These are phyloP conservation scores for Schlechtendalia chinensis DNA, from an alignment of 1,140 invertebrate genomes.

Conservation along the genomic window DNA sequence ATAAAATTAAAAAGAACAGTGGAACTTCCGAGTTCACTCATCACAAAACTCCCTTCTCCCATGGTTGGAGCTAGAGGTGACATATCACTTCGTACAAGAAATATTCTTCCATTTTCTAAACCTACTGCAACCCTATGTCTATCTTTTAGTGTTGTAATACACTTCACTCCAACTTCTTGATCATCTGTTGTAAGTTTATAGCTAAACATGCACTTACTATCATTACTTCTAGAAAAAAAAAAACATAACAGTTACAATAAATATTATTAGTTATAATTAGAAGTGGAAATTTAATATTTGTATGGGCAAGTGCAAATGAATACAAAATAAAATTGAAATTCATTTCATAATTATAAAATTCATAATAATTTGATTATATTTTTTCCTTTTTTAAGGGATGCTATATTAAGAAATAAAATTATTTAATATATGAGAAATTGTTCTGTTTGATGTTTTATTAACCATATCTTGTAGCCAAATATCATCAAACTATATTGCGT, in stretches of 20 bases:
- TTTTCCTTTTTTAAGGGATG: too few relatives aligned
- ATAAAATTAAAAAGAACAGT: slow-evolving; percentile 64
- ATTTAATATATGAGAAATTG: too few relatives aligned
- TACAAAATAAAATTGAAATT: too few relatives aligned
- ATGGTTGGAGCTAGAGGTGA: slow-evolving; percentile 63
- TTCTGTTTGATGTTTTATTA: too few relatives aligned
- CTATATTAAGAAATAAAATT: too few relatives aligned
- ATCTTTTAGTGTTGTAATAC: slow-evolving; percentile 53
- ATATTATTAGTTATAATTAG: neutral
- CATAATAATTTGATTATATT: too few relatives aligned
- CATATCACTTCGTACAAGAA: slow-evolving; percentile 66
- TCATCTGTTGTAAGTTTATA: slow-evolving; percentile 60
- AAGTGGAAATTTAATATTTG: too few relatives aligned
- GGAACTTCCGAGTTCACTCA: slow-evolving; percentile 72
- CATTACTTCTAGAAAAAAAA: slow-evolving; percentile 29
- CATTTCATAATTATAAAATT: too few relatives aligned
- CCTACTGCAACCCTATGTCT: slow-evolving; percentile 68
- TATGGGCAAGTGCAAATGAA: too few relatives aligned
- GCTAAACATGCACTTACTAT: slow-evolving; percentile 59
- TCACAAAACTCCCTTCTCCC: slow-evolving; percentile 70
- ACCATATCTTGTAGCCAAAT: too few relatives aligned
- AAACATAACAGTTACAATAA: neutral
- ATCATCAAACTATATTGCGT: too few relatives aligned
- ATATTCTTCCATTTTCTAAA: slow-evolving; percentile 71
- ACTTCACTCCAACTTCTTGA: slow-evolving; percentile 61